Conservation (phyloP, 2,888 invertebrate species). For the Iphiclides podalirius region DNA sequence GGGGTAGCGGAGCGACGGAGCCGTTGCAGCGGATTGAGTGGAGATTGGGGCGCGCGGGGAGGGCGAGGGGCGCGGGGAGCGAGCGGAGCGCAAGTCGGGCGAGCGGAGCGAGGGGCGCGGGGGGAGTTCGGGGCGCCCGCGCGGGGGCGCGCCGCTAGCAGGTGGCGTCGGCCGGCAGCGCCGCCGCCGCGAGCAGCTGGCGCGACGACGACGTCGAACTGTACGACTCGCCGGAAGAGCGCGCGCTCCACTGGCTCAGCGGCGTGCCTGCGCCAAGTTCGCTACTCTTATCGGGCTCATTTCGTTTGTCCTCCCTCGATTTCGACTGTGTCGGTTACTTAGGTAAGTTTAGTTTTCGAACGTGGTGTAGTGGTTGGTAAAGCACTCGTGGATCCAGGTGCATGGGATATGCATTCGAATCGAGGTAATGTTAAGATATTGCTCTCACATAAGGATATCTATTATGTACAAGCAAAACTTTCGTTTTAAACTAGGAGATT, state of each 20-base stretch:
- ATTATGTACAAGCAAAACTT: too few relatives aligned
- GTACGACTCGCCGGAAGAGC: constrained; percentile 90
- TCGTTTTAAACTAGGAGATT: too few relatives aligned
- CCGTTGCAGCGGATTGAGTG: constrained; percentile 7
- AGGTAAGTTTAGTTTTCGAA: too few relatives aligned
- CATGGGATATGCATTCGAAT: too few relatives aligned
- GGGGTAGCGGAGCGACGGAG: background rate
- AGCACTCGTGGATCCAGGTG: too few relatives aligned
- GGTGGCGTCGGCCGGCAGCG: constrained; percentile 39
- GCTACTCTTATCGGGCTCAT: too few relatives aligned
- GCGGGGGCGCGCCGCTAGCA: constrained; percentile 27
- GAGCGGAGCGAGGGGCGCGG: constrained; percentile 11
- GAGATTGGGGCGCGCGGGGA: background rate
- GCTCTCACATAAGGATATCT: too few relatives aligned
- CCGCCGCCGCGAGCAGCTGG: constrained; percentile 81
- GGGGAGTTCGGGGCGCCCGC: constrained; percentile 40
- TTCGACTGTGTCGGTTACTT: too few relatives aligned
- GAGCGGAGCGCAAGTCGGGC: background rate
- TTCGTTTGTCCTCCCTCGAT: too few relatives aligned
- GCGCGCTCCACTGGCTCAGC: constrained; percentile 82
- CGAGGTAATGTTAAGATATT: too few relatives aligned
- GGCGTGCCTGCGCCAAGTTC: constrained; percentile 83
- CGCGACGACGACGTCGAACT: constrained; percentile 90
- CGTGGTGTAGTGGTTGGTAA: too few relatives aligned
- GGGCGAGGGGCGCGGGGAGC: background rate